phyloP scores from a whole-genome alignment of 2,797 vertebrate genomes.

The Hyperoplus immaculatus region DNA sequence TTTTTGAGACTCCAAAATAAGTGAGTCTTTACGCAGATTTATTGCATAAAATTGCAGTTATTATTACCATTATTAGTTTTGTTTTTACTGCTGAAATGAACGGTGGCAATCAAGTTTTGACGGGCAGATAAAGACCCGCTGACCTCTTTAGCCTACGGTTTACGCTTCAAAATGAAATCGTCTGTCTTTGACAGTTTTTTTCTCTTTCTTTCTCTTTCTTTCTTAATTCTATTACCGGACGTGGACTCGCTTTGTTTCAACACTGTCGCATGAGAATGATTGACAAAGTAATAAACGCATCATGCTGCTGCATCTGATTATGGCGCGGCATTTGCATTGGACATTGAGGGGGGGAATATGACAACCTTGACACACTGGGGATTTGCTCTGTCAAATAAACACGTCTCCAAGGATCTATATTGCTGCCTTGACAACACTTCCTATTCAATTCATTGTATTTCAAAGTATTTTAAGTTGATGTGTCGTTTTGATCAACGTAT shows the following conservation, averaged over 20 bases:
- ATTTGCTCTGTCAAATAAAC: conserved; percentile 83
- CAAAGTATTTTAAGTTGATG: conserved; percentile 50
- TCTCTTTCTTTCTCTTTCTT: conserved; percentile 84
- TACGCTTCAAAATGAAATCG: conserved; percentile 77
- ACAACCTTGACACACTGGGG: conserved; percentile 80
- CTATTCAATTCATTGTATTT: conserved; percentile 60
- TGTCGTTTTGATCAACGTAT: conserved; percentile 39
- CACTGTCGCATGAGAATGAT: conserved; percentile 80
- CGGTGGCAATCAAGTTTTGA: conserved; percentile 18
- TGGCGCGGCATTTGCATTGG: conserved; percentile 79
- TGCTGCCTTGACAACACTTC: conserved; percentile 68
- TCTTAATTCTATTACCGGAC: conserved; percentile 81
- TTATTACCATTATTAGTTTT: not conserved
- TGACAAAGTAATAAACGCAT: conserved; percentile 86
- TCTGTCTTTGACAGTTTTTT: conserved; percentile 78
- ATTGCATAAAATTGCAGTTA: not conserved
- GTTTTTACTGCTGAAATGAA: not conserved
- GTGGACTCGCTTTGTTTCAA: conserved; percentile 76
- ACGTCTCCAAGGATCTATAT: conserved; percentile 79
- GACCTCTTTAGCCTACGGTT: conserved; percentile 60
- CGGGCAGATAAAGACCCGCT: conserved; percentile 36
- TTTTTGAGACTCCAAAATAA: conserved; percentile 9
- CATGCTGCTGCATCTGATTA: conserved; percentile 84
- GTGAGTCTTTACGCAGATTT: not conserved
- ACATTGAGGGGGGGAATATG: conserved; percentile 78